These are phyloP conservation scores for Melanitta fusca DNA, from an alignment of 2,797 vertebrate genomes.

Conservation along the genomic window DNA sequence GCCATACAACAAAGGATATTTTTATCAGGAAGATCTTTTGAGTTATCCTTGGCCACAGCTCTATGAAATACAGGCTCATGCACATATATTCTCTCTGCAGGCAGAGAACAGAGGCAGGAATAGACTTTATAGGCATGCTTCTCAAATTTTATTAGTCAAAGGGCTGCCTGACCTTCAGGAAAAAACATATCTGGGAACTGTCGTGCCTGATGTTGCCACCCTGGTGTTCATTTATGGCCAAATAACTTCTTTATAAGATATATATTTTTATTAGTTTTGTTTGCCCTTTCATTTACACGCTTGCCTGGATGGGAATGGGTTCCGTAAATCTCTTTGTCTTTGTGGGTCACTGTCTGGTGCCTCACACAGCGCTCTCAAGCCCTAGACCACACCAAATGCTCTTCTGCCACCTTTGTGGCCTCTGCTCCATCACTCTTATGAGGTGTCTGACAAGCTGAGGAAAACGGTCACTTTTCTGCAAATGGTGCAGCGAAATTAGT, in stretches of 20 bases:
- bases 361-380: neutral
- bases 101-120: conserved; percentile 18
- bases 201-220: conserved; percentile 32
- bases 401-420: neutral
- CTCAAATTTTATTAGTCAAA: conserved; percentile 60
- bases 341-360: neutral
- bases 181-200: neutral
- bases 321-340: neutral
- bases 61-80: neutral
- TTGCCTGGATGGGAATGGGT: neutral
- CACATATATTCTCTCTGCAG: conserved; percentile 40
- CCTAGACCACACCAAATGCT: fast-evolving
- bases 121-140: conserved; percentile 35
- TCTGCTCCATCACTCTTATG: fast-evolving
- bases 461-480: neutral
- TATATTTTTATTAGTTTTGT: conserved; percentile 20
- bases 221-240: conserved; percentile 45
- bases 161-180: conserved; percentile 49
- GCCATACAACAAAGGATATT: neutral
- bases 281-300: conserved; percentile 15
- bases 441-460: neutral
- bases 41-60: neutral
- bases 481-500: neutral
- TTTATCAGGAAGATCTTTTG: conserved; percentile 53
- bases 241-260: conserved; percentile 15